phyloP scores from a whole-genome alignment of 2,113 vertebrate genomes.

The Fulica atra region DNA sequence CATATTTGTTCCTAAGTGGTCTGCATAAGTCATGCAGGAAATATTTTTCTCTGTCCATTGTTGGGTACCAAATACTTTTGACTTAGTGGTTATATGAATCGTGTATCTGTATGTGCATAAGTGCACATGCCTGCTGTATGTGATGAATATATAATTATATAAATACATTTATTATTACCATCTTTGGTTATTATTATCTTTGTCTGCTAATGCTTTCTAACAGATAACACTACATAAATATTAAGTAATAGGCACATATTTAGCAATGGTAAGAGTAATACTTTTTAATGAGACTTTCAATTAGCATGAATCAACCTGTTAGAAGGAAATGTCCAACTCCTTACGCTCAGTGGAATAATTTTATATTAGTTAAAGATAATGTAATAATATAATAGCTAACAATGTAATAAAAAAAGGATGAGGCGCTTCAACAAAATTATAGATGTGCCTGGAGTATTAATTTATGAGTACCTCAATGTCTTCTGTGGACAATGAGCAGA shows the following conservation, averaged over 20 bases:
- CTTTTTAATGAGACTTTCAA: neutral
- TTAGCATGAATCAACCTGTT: neutral
- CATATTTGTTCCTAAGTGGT: neutral
- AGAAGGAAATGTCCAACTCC: neutral
- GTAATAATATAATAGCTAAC: neutral
- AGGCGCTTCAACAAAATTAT: neutral
- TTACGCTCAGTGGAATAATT: neutral
- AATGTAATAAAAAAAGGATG: neutral
- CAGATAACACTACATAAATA: neutral
- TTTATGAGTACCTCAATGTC: neutral
- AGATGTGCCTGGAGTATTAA: neutral
- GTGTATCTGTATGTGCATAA: neutral
- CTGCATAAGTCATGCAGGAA: neutral
- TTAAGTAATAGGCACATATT: neutral
- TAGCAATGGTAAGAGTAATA: neutral
- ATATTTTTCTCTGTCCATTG: neutral
- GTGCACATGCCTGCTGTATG: neutral
- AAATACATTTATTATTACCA: neutral
- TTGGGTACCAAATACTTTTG: neutral
- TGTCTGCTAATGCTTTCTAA: neutral
- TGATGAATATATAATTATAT: neutral
- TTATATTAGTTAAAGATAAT: neutral
- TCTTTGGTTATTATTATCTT: neutral
- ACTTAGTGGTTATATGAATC: neutral
- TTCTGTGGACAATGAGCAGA: neutral